Base-by-base conservation (phyloP, 2,113 vertebrate species). In the Potamarius usumacintae region DNA sequence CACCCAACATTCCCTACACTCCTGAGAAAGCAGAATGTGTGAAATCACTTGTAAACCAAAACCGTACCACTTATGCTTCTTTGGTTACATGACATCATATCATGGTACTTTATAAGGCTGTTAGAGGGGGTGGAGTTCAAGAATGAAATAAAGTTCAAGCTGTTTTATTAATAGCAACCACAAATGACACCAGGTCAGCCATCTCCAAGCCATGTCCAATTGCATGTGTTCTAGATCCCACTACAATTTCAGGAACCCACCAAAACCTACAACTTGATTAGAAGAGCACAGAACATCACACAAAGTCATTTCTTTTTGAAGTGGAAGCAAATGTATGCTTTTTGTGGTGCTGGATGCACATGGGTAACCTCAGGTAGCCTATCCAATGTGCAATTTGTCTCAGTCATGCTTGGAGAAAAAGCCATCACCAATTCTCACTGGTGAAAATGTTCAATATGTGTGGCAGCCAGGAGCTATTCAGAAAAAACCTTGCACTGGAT, bases 151-250 rank as follows among this genome's bases (percentile, higher is more conserved):
- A 88, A 88, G 92, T 94, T 92, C 90, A 90, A 83, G 27, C 18
- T 71, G 74, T 57, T 87, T 91, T 92, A 95, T 92, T 92, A 94
- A 94, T 94, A 94, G 93, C 90, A 85, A 85, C 88, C 81, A 85
- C 86, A 88, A 89, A 79, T 80, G 89, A 92, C 90, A 92, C 90
- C 91, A 91, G 87, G 89, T 85, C 57, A 30, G 60, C 67, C 63
- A 58, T 91, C 90, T 91, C 85, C 85, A 79, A 90, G 86, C 86
- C 42, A 87, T 83, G 81, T 50, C 11, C 7, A 11, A 83, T 15
- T 67, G 25, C 78, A 90, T 79, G 53, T 34, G 55, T 48, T 27
- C 50, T 60, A 53, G 27, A 86, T 87, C 22, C 22, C 20, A 81
- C 10, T 53, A 25, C 58, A 63, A 77, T 84, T 76, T 69, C 52